phyloP scores from a whole-genome alignment of 2,888 invertebrate genomes.

The Opisthograptis luteolata region DNA sequence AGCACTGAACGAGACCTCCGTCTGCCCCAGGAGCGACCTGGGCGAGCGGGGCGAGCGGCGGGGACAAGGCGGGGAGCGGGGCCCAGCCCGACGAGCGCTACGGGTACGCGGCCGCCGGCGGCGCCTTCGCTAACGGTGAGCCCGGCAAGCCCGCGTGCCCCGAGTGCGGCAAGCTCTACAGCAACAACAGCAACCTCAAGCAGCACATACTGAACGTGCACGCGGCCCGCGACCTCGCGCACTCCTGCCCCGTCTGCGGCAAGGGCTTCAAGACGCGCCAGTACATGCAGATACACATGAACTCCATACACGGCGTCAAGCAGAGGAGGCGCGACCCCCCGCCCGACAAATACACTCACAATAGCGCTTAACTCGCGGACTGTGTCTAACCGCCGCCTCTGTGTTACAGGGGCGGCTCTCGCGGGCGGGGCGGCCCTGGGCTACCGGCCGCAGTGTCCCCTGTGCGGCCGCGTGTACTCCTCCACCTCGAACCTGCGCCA shows the following conservation, averaged over 20 bases:
- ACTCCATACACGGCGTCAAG: slow-evolving; percentile 87
- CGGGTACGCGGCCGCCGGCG: slow-evolving; percentile 46
- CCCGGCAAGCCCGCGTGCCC: slow-evolving; percentile 85
- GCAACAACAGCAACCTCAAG: slow-evolving; percentile 88
- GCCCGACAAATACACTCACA: slow-evolving; percentile 69
- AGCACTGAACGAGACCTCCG: slow-evolving; percentile 74
- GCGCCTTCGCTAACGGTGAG: slow-evolving; percentile 64
- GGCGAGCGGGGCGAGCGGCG: slow-evolving; percentile 60
- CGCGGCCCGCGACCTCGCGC: slow-evolving; percentile 84
- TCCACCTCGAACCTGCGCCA: slow-evolving; percentile 90
- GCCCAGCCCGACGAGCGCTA: slow-evolving; percentile 43
- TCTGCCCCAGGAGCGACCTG: slow-evolving; percentile 81
- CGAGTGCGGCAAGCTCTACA: slow-evolving; percentile 87
- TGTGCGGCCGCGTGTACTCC: slow-evolving; percentile 89
- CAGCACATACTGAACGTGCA: slow-evolving; percentile 89
- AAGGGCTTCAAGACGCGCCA: slow-evolving; percentile 89
- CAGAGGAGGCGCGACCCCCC: slow-evolving; percentile 82
- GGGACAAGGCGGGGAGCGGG: slow-evolving; percentile 42
- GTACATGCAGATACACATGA: slow-evolving; percentile 88
- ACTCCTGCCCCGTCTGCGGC: slow-evolving; percentile 86
- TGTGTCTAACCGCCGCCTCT: slow-evolving; percentile 85
- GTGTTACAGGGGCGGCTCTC: slow-evolving; percentile 87
- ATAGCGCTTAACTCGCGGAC: slow-evolving; percentile 69
- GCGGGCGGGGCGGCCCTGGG: slow-evolving; percentile 81
- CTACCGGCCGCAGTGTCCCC: slow-evolving; percentile 87